Base-by-base conservation (phyloP, 1,140 invertebrate species). In the Ceratosolen fusciceps region DNA sequence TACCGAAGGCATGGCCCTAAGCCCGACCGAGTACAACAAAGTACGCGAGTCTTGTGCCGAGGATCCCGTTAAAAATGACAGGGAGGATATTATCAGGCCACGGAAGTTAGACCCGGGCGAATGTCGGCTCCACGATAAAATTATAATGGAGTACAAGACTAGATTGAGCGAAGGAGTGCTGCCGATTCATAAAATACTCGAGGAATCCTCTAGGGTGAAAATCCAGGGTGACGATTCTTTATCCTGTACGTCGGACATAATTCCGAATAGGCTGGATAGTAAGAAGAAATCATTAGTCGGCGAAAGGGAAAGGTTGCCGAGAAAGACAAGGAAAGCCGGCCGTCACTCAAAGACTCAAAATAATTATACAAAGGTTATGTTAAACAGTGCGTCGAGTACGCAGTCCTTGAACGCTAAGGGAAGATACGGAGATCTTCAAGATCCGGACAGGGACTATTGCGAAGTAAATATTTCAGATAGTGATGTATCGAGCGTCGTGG, bases 181-280 rank as follows among this genome's bases (percentile, higher is more conserved):
- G 34, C 89, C 89, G 47, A 88, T 90, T 60, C 87, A 87, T 39
- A 85, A 87, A 52, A 85, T 90, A 26, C 79, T 90, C 19, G 87
- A 89, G 65, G 88, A 90, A 31, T 90, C n/a, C n/a, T n/a, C 89
- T 7, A 83, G 86, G 47, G 79, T 87, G 0, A 80, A 87, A 19
- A 85, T 89, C 0, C n/a, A n/a, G n/a, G 89, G 89, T 81, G 86
- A 88, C 39, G 88, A 90, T 65, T 89, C 88, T 0, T 74, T 89
- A 2, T 82, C 81, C 5, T 74, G 79, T 52, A 83, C 78, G 79
- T 81, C 72, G 26, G 73, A 60, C n/a, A 81, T 85, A 19, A 86
- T 86, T 60, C 85, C 85, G 0, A 88, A 88, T 78, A 84, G 83
- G 12, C 81, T 86, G 5, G 8, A 68, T 9, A 56, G 37, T 24